A percentile compares a stretch with the other conserved stretches of the same genome.
Conservation (phyloP, 2,113 vertebrate genomes). For the Eonycteris spelaea region DNA sequence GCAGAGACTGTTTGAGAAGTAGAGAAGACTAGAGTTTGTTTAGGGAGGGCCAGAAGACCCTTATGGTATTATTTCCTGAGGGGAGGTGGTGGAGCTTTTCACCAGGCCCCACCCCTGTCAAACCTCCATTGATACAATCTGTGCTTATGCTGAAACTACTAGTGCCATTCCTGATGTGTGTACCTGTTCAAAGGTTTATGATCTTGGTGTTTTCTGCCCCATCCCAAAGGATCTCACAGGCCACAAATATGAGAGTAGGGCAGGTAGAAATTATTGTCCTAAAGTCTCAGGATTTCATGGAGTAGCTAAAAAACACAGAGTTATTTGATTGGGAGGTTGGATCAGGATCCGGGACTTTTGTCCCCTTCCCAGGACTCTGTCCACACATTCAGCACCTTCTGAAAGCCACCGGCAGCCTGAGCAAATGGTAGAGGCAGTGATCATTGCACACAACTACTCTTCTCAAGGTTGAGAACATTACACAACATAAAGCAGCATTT, state of each 20-base stretch:
- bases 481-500: background rate
- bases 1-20: background rate
- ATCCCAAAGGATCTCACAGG: background rate
- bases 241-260: background rate
- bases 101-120: too few relatives aligned
- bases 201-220: background rate
- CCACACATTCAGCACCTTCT: background rate
- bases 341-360: background rate
- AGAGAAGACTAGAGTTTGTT: background rate
- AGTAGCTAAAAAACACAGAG: background rate
- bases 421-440: background rate
- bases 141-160: background rate
- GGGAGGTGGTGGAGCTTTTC: background rate
- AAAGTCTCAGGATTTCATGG: background rate
- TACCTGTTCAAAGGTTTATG: background rate
- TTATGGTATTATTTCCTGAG: background rate
- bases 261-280: background rate
- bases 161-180: accelerated
- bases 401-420: accelerated
- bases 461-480: background rate
- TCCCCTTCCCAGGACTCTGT: background rate
- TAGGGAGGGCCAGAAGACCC: background rate
- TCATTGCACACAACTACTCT: background rate
- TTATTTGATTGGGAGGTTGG: background rate
- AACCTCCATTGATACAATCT: background rate